Evolutionary conservation across 2,888 invertebrate genomes (phyloP).

Genomic region (Cheilosia grossa): DNA sequence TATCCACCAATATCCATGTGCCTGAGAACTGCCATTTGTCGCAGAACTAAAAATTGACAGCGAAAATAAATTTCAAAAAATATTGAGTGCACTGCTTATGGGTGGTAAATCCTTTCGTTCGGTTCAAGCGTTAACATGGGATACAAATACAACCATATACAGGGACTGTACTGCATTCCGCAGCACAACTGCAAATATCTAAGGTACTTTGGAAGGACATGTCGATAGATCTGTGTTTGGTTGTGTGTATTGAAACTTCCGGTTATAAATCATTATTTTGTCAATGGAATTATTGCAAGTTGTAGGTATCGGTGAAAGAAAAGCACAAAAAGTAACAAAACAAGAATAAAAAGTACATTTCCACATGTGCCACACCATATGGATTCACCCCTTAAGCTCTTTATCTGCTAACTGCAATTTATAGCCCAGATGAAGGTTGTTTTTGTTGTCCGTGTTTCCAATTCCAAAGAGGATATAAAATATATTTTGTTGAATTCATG

Average conservation of each 20-base stretch:
- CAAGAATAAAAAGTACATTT: conserved; percentile 54
- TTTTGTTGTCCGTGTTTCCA: neutral
- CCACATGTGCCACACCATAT: conserved; percentile 61
- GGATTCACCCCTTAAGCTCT: conserved; percentile 64
- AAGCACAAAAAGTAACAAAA: conserved; percentile 46
- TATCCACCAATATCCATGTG: conserved; percentile 7
- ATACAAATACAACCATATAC: conserved; percentile 48
- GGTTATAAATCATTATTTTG: conserved; percentile 75
- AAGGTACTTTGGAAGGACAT: conserved; percentile 57
- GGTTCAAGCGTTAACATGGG: conserved; percentile 53
- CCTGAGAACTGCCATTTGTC: conserved; percentile 69
- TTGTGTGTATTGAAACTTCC: conserved; percentile 62
- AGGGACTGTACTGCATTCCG: conserved; percentile 53
- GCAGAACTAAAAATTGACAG: conserved; percentile 72
- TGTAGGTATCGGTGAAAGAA: conserved; percentile 46
- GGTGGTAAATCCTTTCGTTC: conserved; percentile 47
- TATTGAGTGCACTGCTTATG: conserved; percentile 70
- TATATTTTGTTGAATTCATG: conserved; percentile 49
- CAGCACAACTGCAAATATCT: conserved; percentile 58
- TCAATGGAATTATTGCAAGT: conserved; percentile 75
- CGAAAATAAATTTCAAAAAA: conserved; percentile 71
- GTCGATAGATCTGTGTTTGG: conserved; percentile 25
- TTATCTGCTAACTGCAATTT: conserved; percentile 72
- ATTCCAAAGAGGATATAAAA: conserved; percentile 12
- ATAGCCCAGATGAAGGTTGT: conserved; percentile 53